Conservation (phyloP, 2,888 invertebrate genomes). For the Drosophila nr. medialis region DNA sequence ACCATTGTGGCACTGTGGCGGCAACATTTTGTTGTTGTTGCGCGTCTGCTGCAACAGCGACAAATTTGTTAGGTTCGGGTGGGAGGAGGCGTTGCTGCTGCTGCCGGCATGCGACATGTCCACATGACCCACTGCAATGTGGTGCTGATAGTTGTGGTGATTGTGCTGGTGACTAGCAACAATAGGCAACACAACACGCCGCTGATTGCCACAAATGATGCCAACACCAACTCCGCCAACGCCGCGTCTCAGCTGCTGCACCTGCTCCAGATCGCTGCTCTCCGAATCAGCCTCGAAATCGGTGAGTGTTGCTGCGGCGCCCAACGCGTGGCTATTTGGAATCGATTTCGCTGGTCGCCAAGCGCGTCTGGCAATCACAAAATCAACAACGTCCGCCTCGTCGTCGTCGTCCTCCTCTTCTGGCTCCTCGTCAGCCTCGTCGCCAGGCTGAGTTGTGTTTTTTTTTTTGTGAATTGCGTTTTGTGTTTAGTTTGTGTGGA, state of each 20-base stretch:
- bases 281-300: constrained; percentile 88
- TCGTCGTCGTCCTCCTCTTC: constrained; percentile 64
- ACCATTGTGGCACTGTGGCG: constrained; percentile 49
- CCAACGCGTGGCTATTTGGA: constrained; percentile 29
- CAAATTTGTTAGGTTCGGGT: constrained; percentile 46
- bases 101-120: constrained; percentile 51
- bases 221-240: constrained; percentile 9
- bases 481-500: constrained; percentile 17
- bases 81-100: constrained; percentile 42
- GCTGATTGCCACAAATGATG: constrained; percentile 39
- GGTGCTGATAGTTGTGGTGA: not conserved
- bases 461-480: not conserved
- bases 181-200: constrained; percentile 12
- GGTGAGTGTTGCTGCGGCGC: constrained; percentile 75
- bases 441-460: constrained; percentile 72
- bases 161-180: constrained; percentile 32
- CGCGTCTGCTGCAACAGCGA: constrained; percentile 62
- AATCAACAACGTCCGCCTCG: constrained; percentile 72
- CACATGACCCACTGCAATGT: constrained; percentile 28
- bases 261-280: constrained; percentile 85
- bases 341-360: constrained; percentile 66
- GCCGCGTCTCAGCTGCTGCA: constrained; percentile 62
- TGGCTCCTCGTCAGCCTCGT: constrained; percentile 82
- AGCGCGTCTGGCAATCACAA: constrained; percentile 67
- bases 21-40: constrained; percentile 70